Conservation (phyloP, 2,888 invertebrate genomes). For the Heliothis peltigera region DNA sequence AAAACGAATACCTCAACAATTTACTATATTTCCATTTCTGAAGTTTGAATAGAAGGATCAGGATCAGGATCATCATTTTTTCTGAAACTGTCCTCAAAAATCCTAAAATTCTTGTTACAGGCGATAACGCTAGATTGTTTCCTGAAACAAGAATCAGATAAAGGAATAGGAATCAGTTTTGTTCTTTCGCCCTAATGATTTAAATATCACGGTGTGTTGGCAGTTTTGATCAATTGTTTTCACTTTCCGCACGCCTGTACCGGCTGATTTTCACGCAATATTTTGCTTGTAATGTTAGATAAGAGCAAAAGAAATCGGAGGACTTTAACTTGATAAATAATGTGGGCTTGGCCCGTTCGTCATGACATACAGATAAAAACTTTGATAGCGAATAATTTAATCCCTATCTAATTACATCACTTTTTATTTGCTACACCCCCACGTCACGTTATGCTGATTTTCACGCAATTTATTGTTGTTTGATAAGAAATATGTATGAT, state of each 20-base stretch:
- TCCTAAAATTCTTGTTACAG: background rate
- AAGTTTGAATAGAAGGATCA: too few relatives aligned
- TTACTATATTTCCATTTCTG: too few relatives aligned
- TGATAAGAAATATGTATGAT: slow-evolving; percentile 26
- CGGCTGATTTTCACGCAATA: slow-evolving; percentile 39
- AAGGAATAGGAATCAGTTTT: background rate
- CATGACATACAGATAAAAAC: slow-evolving; percentile 27
- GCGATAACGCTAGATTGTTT: background rate
- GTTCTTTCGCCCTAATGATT: background rate
- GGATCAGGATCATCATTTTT: too few relatives aligned
- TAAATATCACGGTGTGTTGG: background rate
- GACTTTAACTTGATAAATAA: slow-evolving; percentile 10
- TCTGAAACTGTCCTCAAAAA: background rate
- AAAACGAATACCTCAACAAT: too few relatives aligned
- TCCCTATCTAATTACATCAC: slow-evolving; percentile 37
- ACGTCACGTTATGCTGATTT: slow-evolving; percentile 47
- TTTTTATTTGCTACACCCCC: slow-evolving; percentile 21
- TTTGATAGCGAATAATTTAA: slow-evolving; percentile 29
- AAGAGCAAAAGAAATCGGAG: slow-evolving; percentile 8
- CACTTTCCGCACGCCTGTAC: slow-evolving; percentile 12
- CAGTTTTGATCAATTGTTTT: slow-evolving; percentile 5
- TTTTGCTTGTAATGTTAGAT: slow-evolving; percentile 33
- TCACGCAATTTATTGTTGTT: slow-evolving; percentile 35
- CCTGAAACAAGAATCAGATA: background rate
- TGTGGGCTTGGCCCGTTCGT: slow-evolving; percentile 43